Conservation (phyloP, 30 jellyfish, hydroid and myxozoan species). For the Sanderia malayensis region DNA sequence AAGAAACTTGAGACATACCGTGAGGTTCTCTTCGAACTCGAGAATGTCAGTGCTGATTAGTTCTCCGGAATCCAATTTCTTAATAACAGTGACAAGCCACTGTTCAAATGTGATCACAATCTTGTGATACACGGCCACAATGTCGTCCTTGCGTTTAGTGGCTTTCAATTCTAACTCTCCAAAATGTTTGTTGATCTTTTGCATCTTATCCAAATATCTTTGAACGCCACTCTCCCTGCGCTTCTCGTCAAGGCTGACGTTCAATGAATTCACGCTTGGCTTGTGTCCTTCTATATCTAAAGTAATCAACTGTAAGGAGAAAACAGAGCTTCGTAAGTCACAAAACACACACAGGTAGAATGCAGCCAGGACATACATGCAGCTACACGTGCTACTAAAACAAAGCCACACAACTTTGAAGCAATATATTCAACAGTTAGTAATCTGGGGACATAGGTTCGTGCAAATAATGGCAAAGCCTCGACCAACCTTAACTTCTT, state of each 20-base stretch:
- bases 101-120: slow-evolving; percentile 72
- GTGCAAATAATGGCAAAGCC: too few species aligned
- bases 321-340: too few species aligned
- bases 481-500: slow-evolving; percentile 77
- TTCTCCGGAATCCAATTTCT: slow-evolving; percentile 70
- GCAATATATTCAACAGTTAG: too few species aligned
- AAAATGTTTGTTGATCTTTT: slow-evolving; percentile 56
- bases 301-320: slow-evolving; percentile 44
- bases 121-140: slow-evolving; percentile 70
- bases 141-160: slow-evolving; percentile 66
- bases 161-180: slow-evolving; percentile 62
- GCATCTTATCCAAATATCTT: slow-evolving; percentile 59
- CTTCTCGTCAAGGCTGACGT: slow-evolving; percentile 42
- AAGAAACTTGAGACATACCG: too few species aligned
- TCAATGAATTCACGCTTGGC: slow-evolving; percentile 75
- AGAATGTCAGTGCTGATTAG: slow-evolving; percentile 84
- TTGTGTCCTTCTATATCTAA: slow-evolving; percentile 88
- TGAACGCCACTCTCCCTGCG: slow-evolving; percentile 69
- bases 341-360: too few species aligned
- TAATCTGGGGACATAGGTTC: too few species aligned
- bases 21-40: slow-evolving; percentile 74
- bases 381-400: too few species aligned
- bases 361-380: too few species aligned
- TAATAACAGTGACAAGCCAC: slow-evolving; percentile 64
- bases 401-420: too few species aligned